Evolutionary conservation across 2,113 vertebrate genomes (phyloP).

Genomic region (Spilogale gracilis): DNA sequence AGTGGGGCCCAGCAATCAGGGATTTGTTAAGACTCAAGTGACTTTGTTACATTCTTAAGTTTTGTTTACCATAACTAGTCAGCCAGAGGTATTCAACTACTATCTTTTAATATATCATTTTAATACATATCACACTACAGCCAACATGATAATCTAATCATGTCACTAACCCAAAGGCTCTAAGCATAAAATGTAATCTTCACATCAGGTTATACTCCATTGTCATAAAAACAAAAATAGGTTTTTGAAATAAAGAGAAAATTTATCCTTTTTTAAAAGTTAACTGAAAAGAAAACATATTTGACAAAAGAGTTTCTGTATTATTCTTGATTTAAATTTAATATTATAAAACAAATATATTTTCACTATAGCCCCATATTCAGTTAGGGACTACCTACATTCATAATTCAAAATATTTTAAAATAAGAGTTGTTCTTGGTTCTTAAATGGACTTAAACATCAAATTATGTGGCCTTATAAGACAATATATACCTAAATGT

Average conservation of each 20-base stretch:
- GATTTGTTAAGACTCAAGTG: neutral
- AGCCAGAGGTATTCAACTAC: neutral
- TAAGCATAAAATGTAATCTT: neutral
- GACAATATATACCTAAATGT: rapidly evolving
- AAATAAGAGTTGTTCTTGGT: neutral
- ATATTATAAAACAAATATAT: neutral
- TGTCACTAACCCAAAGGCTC: neutral
- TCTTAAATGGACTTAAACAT: neutral
- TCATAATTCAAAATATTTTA: neutral
- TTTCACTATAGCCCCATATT: neutral
- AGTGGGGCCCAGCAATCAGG: neutral
- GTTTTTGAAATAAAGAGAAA: neutral
- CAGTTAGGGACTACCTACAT: neutral
- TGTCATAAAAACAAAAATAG: neutral
- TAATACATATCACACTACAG: neutral
- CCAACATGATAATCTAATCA: neutral
- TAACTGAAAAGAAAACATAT: neutral
- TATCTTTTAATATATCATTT: neutral
- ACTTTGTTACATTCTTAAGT: neutral
- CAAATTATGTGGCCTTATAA: neutral
- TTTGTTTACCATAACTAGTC: neutral
- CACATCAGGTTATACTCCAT: neutral
- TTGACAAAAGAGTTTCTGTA: neutral
- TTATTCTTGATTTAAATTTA: neutral
- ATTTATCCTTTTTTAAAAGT: neutral